Conservation (phyloP, 2,113 vertebrate genomes). For the Pelecanus crispus region DNA sequence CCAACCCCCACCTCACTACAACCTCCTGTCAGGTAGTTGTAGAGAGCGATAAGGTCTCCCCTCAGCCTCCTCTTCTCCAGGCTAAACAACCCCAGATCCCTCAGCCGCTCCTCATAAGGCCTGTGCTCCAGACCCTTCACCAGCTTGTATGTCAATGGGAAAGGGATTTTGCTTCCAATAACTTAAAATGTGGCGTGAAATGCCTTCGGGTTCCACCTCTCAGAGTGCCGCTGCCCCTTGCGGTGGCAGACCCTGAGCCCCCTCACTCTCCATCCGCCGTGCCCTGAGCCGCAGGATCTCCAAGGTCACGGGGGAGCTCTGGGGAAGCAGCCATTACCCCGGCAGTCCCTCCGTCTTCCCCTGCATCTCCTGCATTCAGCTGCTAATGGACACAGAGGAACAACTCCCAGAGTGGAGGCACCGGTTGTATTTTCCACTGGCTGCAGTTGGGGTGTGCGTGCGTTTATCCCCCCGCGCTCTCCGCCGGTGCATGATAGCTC, state of each 20-base stretch:
- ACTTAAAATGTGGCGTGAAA: background rate
- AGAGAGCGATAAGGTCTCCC: too few species aligned
- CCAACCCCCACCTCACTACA: too few species aligned
- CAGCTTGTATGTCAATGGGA: fast-evolving
- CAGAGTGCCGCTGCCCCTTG: fast-evolving
- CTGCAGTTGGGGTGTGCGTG: background rate
- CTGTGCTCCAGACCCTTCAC: too few species aligned
- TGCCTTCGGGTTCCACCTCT: background rate
- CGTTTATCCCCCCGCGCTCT: background rate
- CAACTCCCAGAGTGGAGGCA: background rate
- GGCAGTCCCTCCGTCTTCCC: background rate
- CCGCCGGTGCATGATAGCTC: background rate
- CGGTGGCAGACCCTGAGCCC: background rate
- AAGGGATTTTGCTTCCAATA: background rate
- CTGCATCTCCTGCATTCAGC: background rate
- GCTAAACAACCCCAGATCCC: too few species aligned
- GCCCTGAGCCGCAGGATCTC: background rate
- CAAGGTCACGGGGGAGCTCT: background rate
- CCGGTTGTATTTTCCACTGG: background rate
- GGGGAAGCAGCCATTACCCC: background rate
- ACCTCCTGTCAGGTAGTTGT: too few species aligned
- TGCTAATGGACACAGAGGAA: background rate
- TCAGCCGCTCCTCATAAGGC: too few species aligned
- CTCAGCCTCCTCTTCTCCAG: too few species aligned
- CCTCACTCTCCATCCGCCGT: background rate